Conservation (phyloP, 2,888 invertebrate genomes). For the Lacanobia oleracea region DNA sequence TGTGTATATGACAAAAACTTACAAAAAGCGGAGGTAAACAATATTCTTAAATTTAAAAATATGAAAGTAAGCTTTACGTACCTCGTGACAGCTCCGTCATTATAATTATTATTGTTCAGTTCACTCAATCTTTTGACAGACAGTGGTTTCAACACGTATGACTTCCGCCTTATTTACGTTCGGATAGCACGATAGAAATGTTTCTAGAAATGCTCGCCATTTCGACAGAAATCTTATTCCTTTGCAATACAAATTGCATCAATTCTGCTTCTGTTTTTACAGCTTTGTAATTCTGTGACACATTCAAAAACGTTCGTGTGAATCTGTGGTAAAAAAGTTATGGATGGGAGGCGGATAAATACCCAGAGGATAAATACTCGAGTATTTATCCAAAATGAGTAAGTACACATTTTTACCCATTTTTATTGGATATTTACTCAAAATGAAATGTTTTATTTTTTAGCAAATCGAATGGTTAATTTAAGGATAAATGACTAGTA, state of each 20-base stretch:
- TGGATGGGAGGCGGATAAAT: no score
- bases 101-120: slow-evolving; percentile 58
- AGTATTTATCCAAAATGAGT: no score
- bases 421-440: no score
- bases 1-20: slow-evolving; percentile 3
- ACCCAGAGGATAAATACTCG: no score
- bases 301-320: no score
- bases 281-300: no score
- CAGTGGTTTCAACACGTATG: slow-evolving; percentile 50
- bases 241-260: background rate
- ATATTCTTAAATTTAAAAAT: slow-evolving; percentile 46
- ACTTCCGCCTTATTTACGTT: slow-evolving; percentile 56
- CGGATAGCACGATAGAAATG: slow-evolving; percentile 20
- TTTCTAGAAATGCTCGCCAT: background rate
- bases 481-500: no score
- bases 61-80: slow-evolving; percentile 68
- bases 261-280: background rate
- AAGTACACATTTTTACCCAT: no score
- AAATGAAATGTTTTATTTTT: no score
- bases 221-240: background rate
- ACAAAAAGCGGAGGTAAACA: slow-evolving; percentile 33
- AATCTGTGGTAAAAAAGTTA: no score
- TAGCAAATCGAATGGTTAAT: no score
- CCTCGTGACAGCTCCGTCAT: slow-evolving; percentile 90
- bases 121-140: slow-evolving; percentile 61